phyloP scores from a whole-genome alignment of 2,113 vertebrate species.

The Serilophus lunatus region DNA sequence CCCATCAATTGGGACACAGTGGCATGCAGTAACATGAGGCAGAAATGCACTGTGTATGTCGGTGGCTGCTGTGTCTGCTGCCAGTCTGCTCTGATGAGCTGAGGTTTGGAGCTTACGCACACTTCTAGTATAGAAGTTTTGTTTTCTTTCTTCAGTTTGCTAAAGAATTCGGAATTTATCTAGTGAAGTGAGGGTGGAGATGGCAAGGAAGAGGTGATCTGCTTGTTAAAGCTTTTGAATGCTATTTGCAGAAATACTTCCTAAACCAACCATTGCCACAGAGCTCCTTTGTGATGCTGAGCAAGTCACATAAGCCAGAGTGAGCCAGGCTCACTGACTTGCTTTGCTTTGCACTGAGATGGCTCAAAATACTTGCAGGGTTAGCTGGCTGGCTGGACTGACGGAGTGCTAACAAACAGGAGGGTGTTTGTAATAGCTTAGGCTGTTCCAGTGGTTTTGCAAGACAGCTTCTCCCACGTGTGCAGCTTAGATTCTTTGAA shows the following conservation, averaged over 20 bases:
- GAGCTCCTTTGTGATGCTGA: not conserved
- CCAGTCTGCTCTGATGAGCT: not conserved
- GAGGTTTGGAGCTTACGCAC: not conserved
- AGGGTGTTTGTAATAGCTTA: not conserved
- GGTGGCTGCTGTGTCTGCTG: not conserved
- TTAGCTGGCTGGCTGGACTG: not conserved
- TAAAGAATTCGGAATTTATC: not conserved
- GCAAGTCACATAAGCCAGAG: not conserved
- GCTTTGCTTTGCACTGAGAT: not conserved
- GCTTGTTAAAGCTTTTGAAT: not conserved
- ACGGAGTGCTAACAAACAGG: not conserved
- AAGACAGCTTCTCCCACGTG: not conserved
- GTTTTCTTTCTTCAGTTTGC: not conserved
- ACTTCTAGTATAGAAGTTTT: not conserved
- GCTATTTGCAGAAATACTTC: not conserved
- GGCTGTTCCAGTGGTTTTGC: not conserved
- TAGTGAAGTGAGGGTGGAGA: not conserved
- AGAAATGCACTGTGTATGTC: not conserved
- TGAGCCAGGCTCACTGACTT: not conserved
- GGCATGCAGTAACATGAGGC: conserved; percentile 17
- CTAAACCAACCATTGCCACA: not conserved
- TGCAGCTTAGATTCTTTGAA: not conserved
- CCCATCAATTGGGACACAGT: not conserved
- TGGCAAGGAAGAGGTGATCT: not conserved
- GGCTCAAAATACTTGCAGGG: not conserved